These are phyloP conservation scores for Lindbergichthys nudifrons DNA, from an alignment of 2,797 vertebrate species.

Conservation along the genomic window DNA sequence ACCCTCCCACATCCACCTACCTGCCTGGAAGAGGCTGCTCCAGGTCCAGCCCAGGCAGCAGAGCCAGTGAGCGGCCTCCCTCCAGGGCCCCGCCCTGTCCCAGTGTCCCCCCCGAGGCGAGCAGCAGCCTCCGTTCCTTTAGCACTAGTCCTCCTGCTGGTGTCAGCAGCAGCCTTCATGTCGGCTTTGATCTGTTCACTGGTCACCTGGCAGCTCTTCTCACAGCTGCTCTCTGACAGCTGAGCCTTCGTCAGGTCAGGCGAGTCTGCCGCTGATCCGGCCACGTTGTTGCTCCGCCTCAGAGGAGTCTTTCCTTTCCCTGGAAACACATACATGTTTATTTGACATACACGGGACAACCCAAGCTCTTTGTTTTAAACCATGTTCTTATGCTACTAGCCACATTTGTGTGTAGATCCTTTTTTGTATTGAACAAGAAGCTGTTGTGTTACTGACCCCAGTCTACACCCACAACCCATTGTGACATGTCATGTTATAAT, in stretches of 20 bases:
- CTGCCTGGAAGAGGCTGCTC: constrained; percentile 33
- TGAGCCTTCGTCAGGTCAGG: constrained; percentile 53
- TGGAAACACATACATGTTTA: constrained; percentile 33
- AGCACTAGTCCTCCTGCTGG: constrained; percentile 72
- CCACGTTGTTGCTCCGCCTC: constrained; percentile 77
- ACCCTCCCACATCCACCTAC: constrained; percentile 46
- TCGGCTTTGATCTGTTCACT: constrained; percentile 99
- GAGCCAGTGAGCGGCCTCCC: constrained; percentile 36
- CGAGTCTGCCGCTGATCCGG: background rate
- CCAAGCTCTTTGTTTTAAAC: background rate
- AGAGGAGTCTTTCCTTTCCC: constrained; percentile 98
- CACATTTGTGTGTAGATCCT: background rate
- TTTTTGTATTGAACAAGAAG: background rate
- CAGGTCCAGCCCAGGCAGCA: constrained; percentile 34
- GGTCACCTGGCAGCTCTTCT: constrained; percentile 98
- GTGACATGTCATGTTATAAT: constrained; percentile 41
- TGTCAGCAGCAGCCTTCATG: constrained; percentile 96
- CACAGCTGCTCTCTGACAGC: constrained; percentile 89
- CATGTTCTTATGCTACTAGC: background rate
- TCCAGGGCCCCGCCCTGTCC: constrained; percentile 16
- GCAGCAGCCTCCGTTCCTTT: constrained; percentile 61
- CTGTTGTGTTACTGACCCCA: background rate
- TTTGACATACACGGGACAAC: background rate
- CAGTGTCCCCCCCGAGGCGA: background rate
- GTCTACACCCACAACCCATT: background rate